phyloP scores from a whole-genome alignment of 2,888 invertebrate genomes.

The Harmothoe impar region DNA sequence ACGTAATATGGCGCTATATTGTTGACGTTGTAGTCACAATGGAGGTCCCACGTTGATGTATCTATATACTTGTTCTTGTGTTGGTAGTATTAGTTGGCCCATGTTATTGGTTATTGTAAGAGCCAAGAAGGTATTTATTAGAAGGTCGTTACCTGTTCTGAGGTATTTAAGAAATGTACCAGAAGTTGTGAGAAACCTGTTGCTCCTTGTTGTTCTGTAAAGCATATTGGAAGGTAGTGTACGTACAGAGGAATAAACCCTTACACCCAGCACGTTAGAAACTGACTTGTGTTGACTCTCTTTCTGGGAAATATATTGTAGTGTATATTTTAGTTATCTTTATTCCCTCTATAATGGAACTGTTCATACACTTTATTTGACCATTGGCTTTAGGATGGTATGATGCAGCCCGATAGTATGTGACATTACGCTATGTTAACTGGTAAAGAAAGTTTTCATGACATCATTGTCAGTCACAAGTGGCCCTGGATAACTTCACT shows the following conservation, averaged over 20 bases:
- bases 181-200: neutral
- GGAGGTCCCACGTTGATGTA: neutral
- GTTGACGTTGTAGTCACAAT: neutral
- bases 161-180: neutral
- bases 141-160: neutral
- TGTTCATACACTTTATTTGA: too few species aligned
- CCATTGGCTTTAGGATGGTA: too few species aligned
- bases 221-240: slow-evolving; percentile 32
- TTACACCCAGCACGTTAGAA: slow-evolving; percentile 35
- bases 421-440: too few species aligned
- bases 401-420: too few species aligned
- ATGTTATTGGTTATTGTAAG: neutral
- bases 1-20: neutral
- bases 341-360: too few species aligned
- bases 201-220: slow-evolving; percentile 46
- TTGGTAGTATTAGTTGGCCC: neutral
- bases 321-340: too few species aligned
- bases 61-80: neutral
- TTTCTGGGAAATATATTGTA: too few species aligned
- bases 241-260: slow-evolving; percentile 45
- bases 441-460: too few species aligned
- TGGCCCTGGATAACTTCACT: too few species aligned
- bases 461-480: too few species aligned
- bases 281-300: neutral
- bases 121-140: neutral